Conservation (phyloP, 2,888 invertebrate genomes). For the Monoplex corrugatus region DNA sequence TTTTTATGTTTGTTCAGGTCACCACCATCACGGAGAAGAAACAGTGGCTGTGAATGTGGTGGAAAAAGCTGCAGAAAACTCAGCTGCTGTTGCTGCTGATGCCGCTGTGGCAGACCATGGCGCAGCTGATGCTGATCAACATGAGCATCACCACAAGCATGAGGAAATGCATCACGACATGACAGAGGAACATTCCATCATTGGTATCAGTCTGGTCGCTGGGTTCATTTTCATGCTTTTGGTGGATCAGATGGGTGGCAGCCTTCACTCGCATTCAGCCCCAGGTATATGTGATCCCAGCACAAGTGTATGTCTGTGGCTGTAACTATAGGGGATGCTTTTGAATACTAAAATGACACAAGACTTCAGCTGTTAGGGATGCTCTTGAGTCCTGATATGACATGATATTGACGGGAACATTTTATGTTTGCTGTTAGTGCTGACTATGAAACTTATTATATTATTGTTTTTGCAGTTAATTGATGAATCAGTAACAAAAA, state of each 20-base stretch:
- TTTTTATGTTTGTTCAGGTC: too few relatives aligned
- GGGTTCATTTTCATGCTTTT: constrained; percentile 99
- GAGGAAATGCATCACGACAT: constrained; percentile 59
- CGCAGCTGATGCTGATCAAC: constrained; percentile 9
- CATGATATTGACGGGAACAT: too few relatives aligned
- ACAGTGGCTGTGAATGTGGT: constrained; percentile 7
- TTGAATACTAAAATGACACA: too few relatives aligned
- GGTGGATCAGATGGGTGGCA: constrained; percentile 90
- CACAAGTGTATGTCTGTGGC: too few relatives aligned
- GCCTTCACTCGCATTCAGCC: constrained; percentile 66
- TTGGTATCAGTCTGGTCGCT: constrained; percentile 95
- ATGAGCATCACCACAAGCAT: constrained; percentile 48
- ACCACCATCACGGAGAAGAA: constrained; percentile 43
- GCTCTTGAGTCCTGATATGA: too few relatives aligned
- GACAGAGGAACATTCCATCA: constrained; percentile 88
- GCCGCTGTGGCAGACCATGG: not conserved
- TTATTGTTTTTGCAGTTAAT: too few relatives aligned
- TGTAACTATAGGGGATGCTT: too few relatives aligned
- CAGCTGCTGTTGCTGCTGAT: constrained; percentile 34
- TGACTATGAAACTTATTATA: too few relatives aligned
- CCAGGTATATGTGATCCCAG: too few relatives aligned
- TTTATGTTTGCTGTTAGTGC: too few relatives aligned
- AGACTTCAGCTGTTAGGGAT: too few relatives aligned
- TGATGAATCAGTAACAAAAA: too few relatives aligned
- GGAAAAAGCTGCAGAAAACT: constrained; percentile 45